Evolutionary conservation across 2,888 invertebrate genomes (phyloP).

Genomic region (Isoperla grammatica): DNA sequence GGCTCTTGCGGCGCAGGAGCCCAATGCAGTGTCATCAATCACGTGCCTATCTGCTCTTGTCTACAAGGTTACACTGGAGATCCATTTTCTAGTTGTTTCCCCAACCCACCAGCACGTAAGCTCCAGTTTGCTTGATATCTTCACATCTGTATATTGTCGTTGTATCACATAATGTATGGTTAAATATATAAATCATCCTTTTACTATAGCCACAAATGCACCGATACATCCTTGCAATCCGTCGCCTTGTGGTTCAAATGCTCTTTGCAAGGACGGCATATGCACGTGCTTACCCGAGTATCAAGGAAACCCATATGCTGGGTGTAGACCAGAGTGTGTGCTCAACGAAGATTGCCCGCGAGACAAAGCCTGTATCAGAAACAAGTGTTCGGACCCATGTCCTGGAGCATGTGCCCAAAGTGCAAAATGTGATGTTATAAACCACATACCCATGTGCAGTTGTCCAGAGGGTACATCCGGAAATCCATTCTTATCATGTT

Average conservation of each 20-base stretch:
- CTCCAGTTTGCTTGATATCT: constrained; percentile 6
- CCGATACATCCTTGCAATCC: constrained; percentile 47
- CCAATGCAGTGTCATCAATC: constrained; percentile 66
- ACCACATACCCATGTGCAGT: constrained; percentile 39
- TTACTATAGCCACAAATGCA: constrained; percentile 33
- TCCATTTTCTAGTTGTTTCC: constrained; percentile 64
- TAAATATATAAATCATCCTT: background rate
- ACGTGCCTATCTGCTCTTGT: constrained; percentile 69
- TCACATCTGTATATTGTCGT: background rate
- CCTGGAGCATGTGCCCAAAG: constrained; percentile 38
- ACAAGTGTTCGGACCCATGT: constrained; percentile 38
- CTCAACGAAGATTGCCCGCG: constrained; percentile 38
- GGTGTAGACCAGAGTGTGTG: constrained; percentile 39
- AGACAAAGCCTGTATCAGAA: constrained; percentile 39
- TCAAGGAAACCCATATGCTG: constrained; percentile 65
- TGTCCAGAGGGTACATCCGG: constrained; percentile 59
- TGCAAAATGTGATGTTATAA: constrained; percentile 39
- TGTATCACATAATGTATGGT: background rate
- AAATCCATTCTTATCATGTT: constrained; percentile 53
- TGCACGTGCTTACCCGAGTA: constrained; percentile 69
- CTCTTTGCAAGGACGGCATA: constrained; percentile 60
- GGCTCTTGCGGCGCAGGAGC: constrained; percentile 50
- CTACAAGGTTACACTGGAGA: constrained; percentile 66
- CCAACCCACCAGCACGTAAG: constrained; percentile 53
- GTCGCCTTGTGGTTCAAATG: constrained; percentile 65